These are phyloP conservation scores for Phyllotis vaccarum DNA, from an alignment of 2,797 vertebrate species.

Conservation along the genomic window DNA sequence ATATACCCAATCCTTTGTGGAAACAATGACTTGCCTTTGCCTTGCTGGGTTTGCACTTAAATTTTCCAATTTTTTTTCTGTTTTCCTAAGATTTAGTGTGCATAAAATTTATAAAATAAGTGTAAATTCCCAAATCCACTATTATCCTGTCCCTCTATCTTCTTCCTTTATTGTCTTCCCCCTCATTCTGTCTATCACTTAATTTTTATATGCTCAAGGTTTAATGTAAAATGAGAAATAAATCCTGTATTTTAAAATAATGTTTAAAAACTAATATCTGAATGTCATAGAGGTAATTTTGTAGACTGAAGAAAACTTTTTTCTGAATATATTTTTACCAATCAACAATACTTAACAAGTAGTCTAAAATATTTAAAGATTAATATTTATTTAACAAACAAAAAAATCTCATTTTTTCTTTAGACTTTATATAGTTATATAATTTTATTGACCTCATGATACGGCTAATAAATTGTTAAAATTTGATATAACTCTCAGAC, in stretches of 20 bases:
- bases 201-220: neutral
- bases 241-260: slow-evolving; percentile 12
- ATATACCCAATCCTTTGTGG: neutral
- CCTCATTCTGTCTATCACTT: neutral
- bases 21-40: neutral
- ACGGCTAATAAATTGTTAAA: neutral
- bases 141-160: too few species aligned
- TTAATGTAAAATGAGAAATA: neutral
- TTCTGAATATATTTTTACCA: neutral
- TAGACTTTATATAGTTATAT: neutral
- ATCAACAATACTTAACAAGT: neutral
- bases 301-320: neutral
- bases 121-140: neutral
- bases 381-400: slow-evolving; percentile 28
- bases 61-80: neutral
- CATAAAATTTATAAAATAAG: neutral
- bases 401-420: neutral
- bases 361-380: neutral
- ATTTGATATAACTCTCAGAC: slow-evolving; percentile 43
- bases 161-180: too few species aligned
- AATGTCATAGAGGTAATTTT: neutral
- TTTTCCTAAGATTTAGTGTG: neutral
- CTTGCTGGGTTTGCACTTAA: fast-evolving
- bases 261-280: neutral
- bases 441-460: neutral